These are phyloP conservation scores for Scalopus aquaticus DNA, from an alignment of 2,113 vertebrate species.

Conservation along the genomic window DNA sequence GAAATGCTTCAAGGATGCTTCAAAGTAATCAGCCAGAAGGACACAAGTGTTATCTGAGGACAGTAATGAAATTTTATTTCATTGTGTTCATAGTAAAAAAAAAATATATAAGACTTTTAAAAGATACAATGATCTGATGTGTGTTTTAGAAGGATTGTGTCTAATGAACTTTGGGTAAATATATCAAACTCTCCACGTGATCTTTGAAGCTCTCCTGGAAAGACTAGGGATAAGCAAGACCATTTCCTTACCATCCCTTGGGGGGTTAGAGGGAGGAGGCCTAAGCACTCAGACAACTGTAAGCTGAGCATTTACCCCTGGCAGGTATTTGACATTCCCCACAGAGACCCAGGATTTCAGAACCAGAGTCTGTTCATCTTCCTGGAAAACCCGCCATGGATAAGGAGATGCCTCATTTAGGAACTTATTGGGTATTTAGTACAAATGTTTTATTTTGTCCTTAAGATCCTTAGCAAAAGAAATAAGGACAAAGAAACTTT, in stretches of 20 bases:
- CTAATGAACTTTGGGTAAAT: not conserved
- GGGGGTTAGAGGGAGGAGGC: accelerated
- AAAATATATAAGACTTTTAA: not conserved
- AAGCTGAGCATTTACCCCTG: not conserved
- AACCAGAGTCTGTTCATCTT: not conserved
- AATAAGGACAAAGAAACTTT: not conserved
- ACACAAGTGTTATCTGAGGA: not conserved
- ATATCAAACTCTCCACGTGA: not conserved
- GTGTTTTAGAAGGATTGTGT: not conserved
- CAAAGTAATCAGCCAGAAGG: not conserved
- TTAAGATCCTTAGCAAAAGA: not conserved
- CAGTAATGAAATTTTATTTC: not conserved
- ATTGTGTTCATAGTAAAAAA: not conserved
- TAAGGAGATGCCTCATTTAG: accelerated
- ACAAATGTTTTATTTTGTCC: not conserved
- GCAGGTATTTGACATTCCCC: not conserved
- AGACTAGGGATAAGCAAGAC: not conserved
- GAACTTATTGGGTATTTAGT: not conserved
- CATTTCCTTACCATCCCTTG: accelerated
- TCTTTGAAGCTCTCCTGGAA: accelerated
- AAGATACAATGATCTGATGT: not conserved
- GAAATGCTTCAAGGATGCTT: not conserved
- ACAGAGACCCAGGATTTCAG: not conserved
- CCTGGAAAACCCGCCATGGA: not conserved
- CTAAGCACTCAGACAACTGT: not conserved